Percentiles rank a stretch among this genome's conserved stretches.
Conservation (phyloP, 2,113 vertebrate genomes). For the Channa maculata region DNA sequence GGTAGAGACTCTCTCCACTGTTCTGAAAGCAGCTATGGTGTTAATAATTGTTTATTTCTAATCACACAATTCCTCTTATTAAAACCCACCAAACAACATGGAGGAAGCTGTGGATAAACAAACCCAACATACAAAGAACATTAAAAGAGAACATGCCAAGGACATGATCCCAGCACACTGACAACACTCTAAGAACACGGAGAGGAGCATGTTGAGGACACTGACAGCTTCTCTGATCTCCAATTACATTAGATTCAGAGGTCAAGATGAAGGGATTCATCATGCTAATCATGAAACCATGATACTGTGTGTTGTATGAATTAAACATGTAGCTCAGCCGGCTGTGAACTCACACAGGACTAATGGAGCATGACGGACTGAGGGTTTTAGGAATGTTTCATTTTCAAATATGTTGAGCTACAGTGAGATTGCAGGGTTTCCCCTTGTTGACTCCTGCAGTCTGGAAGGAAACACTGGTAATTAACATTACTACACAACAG, state of each 20-base stretch:
- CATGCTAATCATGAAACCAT: not conserved
- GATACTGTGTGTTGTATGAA: not conserved
- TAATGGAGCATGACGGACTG: conserved; percentile 7
- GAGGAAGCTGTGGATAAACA: not conserved
- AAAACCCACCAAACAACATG: not conserved
- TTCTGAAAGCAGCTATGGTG: too few species aligned
- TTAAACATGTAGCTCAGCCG: not conserved
- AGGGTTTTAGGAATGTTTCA: too few species aligned
- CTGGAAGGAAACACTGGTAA: too few species aligned
- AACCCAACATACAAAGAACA: not conserved
- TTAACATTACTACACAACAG: too few species aligned
- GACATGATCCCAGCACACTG: not conserved
- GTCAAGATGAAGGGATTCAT: not conserved
- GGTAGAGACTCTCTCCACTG: too few species aligned
- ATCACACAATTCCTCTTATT: too few species aligned
- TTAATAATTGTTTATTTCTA: too few species aligned
- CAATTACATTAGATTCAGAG: conserved; percentile 42
- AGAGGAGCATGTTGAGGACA: conserved; percentile 1
- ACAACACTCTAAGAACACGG: not conserved
- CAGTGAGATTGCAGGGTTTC: too few species aligned
- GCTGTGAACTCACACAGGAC: not conserved
- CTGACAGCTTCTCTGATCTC: conserved; percentile 20
- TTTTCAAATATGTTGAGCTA: not conserved
- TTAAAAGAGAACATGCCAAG: not conserved
- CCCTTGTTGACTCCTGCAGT: too few species aligned